Evolutionary conservation across 2,113 vertebrate genomes (phyloP).

Genomic region (Pangasianodon hypophthalmus): DNA sequence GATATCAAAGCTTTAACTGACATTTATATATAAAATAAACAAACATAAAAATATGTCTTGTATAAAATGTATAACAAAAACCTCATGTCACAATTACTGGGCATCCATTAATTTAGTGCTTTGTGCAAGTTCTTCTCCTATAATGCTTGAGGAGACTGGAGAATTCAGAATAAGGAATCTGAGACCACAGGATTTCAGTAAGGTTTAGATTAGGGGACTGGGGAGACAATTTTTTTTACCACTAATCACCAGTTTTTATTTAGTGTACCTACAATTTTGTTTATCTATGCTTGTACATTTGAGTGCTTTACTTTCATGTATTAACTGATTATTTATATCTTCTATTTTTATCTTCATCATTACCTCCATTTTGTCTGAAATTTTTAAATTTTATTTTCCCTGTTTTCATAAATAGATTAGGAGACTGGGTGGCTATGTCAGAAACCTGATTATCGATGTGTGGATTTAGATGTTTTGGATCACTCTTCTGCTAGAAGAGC

Average conservation of each 20-base stretch:
- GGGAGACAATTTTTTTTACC: no score
- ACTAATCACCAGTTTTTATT: no score
- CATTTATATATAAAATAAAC: neutral
- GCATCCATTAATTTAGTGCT: neutral
- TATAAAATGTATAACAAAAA: no score
- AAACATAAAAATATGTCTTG: neutral
- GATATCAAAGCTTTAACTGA: neutral
- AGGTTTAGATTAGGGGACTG: neutral
- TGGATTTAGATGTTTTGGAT: neutral
- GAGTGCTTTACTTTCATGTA: no score
- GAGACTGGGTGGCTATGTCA: neutral
- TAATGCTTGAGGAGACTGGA: neutral
- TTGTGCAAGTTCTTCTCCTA: neutral
- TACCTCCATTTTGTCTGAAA: no score
- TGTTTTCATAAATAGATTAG: neutral
- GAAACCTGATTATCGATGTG: neutral
- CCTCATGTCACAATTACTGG: neutral
- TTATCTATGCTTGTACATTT: no score
- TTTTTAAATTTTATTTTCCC: no score
- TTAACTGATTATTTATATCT: no score
- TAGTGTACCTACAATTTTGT: no score
- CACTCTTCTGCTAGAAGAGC: neutral
- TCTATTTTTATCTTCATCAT: no score
- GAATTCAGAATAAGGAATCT: neutral
- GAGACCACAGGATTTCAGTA: neutral